Evolutionary conservation across 2,113 vertebrate species (phyloP).

Genomic region (cattle (Bos taurus)): ARS-UCD2.0 NC_037329.1:96035501-96036000

Average conservation of each 20-base stretch:
- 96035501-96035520: conserved; percentile 7
- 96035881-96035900: conserved; percentile 66
- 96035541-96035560: background rate
- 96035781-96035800: conserved; percentile 50
- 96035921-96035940: conserved; percentile 51
- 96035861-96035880: conserved; percentile 65
- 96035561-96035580: conserved; percentile 7
- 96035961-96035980: conserved; percentile 52
- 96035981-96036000: conserved; percentile 51
- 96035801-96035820: conserved; percentile 47
- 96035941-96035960: conserved; percentile 16
- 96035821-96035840: conserved; percentile 59
- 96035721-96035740: conserved; percentile 28
- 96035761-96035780: conserved; percentile 59
- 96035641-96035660: conserved; percentile 47
- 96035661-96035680: conserved; percentile 23
- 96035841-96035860: conserved; percentile 53
- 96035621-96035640: conserved; percentile 34
- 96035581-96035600: conserved; percentile 13
- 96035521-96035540: background rate
- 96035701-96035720: conserved; percentile 50
- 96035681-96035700: conserved; percentile 18
- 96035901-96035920: conserved; percentile 41
- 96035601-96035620: background rate
- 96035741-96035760: conserved; percentile 33